Percentiles rank a stretch among this genome's conserved stretches.
Conservation (phyloP, 2,888 invertebrate genomes). For the Dinocampus coccinellae region DNA sequence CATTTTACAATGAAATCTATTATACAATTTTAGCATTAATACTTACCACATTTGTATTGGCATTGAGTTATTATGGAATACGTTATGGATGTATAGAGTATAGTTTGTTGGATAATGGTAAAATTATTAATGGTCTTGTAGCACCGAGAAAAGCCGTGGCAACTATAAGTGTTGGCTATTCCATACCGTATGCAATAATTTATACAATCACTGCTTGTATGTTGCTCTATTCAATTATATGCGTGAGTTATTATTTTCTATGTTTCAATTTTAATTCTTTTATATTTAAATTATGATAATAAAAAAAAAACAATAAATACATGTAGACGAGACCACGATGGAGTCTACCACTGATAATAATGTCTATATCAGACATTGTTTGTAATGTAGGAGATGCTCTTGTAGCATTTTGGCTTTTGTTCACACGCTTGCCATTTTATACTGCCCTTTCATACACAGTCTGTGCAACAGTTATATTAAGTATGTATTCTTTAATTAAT, state of each 20-base stretch:
- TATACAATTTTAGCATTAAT: constrained; percentile 49
- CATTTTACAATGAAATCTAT: constrained; percentile 45
- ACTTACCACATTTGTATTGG: constrained; percentile 48
- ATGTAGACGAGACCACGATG: constrained; percentile 52
- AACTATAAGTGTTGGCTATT: constrained; percentile 55
- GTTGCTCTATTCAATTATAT: constrained; percentile 55
- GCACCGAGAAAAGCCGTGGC: constrained; percentile 49
- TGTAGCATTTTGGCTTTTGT: constrained; percentile 53
- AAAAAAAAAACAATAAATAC: constrained; percentile 9
- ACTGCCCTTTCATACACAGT: constrained; percentile 50
- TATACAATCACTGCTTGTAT: constrained; percentile 48
- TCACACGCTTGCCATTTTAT: constrained; percentile 44
- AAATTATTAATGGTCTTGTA: constrained; percentile 49
- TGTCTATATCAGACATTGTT: constrained; percentile 53
- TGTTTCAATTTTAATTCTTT: neutral
- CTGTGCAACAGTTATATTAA: constrained; percentile 46
- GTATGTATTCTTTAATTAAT: constrained; percentile 44
- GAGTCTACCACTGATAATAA: constrained; percentile 56
- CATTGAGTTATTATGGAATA: constrained; percentile 51
- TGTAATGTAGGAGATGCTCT: constrained; percentile 52
- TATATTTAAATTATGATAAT: neutral
- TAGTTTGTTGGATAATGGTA: constrained; percentile 54
- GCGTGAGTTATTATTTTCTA: constrained; percentile 47
- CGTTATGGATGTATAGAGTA: constrained; percentile 52
- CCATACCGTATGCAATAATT: constrained; percentile 48